Percentiles rank a stretch among this genome's conserved stretches.
These are phyloP conservation scores for Schmidtea mediterranea DNA, from an alignment of 1,140 invertebrate genomes.

Conservation along the genomic window DNA sequence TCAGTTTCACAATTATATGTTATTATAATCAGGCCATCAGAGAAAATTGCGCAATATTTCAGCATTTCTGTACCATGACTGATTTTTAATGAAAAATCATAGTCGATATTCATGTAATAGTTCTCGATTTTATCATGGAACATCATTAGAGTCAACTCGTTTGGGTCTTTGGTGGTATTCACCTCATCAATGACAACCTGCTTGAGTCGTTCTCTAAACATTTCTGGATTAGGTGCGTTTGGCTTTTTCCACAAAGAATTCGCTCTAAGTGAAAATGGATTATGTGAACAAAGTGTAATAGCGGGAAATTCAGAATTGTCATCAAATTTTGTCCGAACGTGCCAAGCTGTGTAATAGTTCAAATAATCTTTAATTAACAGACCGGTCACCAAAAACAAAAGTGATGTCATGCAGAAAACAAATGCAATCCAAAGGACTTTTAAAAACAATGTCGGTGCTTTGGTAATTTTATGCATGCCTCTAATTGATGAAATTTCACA, in stretches of 20 bases:
- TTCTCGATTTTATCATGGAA: neutral
- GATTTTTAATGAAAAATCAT: neutral
- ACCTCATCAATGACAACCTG: neutral
- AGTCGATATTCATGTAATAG: neutral
- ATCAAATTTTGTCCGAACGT: neutral
- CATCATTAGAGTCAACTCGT: neutral
- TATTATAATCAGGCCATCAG: neutral
- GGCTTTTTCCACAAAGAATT: neutral
- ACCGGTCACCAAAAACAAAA: neutral
- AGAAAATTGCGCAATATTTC: neutral
- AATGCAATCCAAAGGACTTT: neutral
- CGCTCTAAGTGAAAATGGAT: neutral
- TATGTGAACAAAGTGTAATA: slow-evolving; percentile 1
- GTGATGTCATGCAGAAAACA: neutral
- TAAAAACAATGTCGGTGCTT: neutral
- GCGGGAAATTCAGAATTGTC: neutral
- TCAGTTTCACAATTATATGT: neutral
- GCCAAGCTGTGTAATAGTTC: slow-evolving; percentile 1
- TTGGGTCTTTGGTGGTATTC: neutral
- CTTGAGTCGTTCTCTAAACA: neutral
- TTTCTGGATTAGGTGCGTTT: neutral
- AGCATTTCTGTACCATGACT: neutral
- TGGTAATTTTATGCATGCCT: slow-evolving; percentile 1
- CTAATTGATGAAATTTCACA: neutral
- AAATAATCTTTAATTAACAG: neutral